Percentiles rank a stretch among this genome's conserved stretches.
Evolutionary conservation across 2,797 vertebrate species (phyloP).

Genomic region (Sphenodon punctatus): DNA sequence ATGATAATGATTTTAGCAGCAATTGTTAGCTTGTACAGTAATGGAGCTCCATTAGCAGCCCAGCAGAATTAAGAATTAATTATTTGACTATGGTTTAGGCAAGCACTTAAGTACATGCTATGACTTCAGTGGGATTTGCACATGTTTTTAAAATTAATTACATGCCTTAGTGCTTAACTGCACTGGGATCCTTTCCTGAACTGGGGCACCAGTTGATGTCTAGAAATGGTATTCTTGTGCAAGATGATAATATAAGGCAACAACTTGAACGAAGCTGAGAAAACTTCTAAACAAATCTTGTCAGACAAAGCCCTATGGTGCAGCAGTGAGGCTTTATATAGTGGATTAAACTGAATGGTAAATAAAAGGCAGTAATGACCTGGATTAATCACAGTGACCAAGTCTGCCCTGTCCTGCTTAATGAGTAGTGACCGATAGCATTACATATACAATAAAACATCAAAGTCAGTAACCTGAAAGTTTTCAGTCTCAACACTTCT

Average conservation of each 20-base stretch:
- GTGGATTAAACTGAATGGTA: background rate
- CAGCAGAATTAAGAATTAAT: too few species aligned
- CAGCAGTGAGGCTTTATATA: background rate
- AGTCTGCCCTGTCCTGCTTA: background rate
- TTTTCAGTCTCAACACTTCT: background rate
- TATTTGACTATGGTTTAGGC: too few species aligned
- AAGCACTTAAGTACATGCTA: background rate
- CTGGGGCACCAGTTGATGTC: background rate
- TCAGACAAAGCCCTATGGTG: background rate
- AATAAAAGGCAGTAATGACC: background rate
- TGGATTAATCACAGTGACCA: background rate
- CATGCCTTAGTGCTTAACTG: background rate
- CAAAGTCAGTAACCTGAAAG: background rate
- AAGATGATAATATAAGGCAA: background rate
- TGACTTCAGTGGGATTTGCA: too few species aligned
- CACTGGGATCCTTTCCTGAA: background rate
- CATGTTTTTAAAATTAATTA: background rate
- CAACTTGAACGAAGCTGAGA: background rate
- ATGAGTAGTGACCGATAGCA: background rate
- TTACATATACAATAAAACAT: background rate
- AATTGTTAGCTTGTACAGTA: too few species aligned
- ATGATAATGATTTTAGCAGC: too few species aligned
- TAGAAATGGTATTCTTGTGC: background rate
- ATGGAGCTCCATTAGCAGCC: too few species aligned
- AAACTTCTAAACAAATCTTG: background rate